phyloP scores from a whole-genome alignment of 2,888 invertebrate species.

The Anoplius nigerrimus region DNA sequence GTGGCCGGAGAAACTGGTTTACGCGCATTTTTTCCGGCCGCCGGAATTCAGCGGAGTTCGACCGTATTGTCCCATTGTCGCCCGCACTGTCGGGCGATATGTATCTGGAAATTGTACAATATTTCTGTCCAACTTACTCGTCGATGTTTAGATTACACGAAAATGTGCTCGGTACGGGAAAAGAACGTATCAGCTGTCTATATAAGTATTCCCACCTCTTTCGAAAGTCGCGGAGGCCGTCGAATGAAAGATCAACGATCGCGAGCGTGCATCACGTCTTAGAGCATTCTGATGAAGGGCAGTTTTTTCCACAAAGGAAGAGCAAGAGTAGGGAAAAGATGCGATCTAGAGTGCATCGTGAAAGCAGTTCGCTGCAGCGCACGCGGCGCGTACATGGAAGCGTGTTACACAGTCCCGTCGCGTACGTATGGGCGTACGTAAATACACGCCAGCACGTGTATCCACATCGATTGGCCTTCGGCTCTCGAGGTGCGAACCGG shows the following conservation, averaged over 20 bases:
- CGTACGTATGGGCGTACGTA: background rate
- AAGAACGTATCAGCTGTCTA: too few relatives aligned
- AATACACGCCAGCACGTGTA: conserved; percentile 32
- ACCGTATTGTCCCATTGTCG: too few relatives aligned
- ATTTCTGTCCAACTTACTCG: too few relatives aligned
- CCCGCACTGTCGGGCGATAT: too few relatives aligned
- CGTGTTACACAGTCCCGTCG: background rate
- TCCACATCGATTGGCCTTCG: conserved; percentile 58
- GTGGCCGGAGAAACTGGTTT: conserved; percentile 28
- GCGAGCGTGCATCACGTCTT: conserved; percentile 42
- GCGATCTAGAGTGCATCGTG: conserved; percentile 49
- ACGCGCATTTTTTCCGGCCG: background rate
- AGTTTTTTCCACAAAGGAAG: conserved; percentile 11
- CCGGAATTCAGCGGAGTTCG: conserved; percentile 6
- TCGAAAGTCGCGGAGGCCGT: too few relatives aligned
- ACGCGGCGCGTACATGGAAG: conserved; percentile 13
- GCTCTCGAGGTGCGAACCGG: conserved; percentile 65
- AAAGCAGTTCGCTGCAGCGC: conserved; percentile 37
- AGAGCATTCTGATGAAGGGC: conserved; percentile 46
- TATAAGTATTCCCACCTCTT: too few relatives aligned
- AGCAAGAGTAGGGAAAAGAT: conserved; percentile 24
- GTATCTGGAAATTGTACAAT: too few relatives aligned
- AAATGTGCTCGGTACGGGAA: too few relatives aligned
- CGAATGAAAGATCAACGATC: conserved; percentile 41
- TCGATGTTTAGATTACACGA: too few relatives aligned